A percentile compares a stretch with the other conserved stretches of the same genome.
phyloP scores from a whole-genome alignment of 2,113 vertebrate species.

The Hirundichthys speculiger region DNA sequence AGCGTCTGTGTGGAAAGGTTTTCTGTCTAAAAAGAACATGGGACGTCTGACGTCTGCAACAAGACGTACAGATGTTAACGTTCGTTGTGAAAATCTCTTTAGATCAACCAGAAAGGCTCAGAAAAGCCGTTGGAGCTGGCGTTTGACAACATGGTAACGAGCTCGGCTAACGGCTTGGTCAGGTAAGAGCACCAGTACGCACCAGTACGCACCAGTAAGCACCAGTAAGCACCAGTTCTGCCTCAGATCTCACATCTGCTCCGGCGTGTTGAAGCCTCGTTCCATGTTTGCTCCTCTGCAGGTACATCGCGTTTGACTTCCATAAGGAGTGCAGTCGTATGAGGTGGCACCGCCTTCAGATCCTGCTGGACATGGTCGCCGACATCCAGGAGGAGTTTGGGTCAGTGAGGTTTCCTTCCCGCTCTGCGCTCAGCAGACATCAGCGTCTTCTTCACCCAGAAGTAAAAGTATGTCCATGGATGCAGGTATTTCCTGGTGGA shows the following conservation, averaged over 20 bases:
- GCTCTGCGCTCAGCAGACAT: background rate
- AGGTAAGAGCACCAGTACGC: constrained; percentile 81
- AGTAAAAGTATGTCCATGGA: constrained; percentile 24
- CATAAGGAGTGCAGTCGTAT: constrained; percentile 96
- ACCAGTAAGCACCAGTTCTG: no score
- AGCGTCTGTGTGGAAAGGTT: no score
- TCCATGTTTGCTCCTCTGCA: constrained; percentile 42
- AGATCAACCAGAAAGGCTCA: constrained; percentile 97
- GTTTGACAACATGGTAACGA: constrained; percentile 89
- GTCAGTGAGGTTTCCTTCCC: constrained; percentile 69
- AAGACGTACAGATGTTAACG: no score
- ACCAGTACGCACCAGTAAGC: no score
- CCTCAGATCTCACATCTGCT: background rate
- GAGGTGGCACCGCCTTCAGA: constrained; percentile 94
- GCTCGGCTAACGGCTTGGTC: constrained; percentile 89
- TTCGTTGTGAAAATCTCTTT: no score
- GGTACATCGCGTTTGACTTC: constrained; percentile 94
- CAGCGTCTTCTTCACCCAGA: background rate
- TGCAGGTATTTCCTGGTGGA: constrained; percentile 94
- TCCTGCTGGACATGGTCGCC: constrained; percentile 88
- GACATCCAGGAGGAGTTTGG: constrained; percentile 92
- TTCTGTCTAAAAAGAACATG: no score
- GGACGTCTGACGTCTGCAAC: no score
- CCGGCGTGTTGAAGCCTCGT: no score
- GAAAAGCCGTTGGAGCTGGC: constrained; percentile 92